Percentiles rank a stretch among this genome's conserved stretches.
Conservation (phyloP, 2,113 vertebrate species). For the Erythrolamprus reginae region DNA sequence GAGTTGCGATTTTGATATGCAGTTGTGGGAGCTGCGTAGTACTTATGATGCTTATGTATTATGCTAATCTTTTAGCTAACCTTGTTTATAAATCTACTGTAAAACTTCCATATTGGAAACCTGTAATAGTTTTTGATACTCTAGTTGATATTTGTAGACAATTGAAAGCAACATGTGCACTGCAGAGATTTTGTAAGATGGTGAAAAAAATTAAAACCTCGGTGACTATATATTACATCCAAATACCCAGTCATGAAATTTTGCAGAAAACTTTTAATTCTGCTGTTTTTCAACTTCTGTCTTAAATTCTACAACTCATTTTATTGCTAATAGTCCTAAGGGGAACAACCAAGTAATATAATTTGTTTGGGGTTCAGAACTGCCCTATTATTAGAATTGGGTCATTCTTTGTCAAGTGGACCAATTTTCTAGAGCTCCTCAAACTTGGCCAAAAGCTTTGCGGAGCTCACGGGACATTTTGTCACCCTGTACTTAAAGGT, state of each 20-base stretch:
- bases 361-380: background rate
- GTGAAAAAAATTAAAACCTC: background rate
- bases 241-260: background rate
- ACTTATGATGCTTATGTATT: background rate
- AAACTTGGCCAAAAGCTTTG: too few relatives aligned
- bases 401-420: too few relatives aligned
- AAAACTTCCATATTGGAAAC: background rate
- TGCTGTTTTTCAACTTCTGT: background rate
- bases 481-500: too few relatives aligned
- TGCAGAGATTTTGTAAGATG: background rate
- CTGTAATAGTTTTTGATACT: background rate
- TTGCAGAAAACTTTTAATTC: background rate
- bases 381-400: background rate
- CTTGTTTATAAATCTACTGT: background rate
- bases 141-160: background rate
- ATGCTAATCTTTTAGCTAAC: background rate
- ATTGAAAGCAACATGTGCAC: background rate
- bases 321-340: background rate
- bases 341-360: background rate
- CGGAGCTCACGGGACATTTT: too few relatives aligned
- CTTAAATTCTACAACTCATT: background rate
- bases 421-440: too few relatives aligned
- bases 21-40: background rate
- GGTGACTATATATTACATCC: background rate
- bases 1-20: background rate